A percentile compares a stretch with the other conserved stretches of the same genome.
phyloP scores from a whole-genome alignment of 2,888 invertebrate species.

The Drosophila atripex region DNA sequence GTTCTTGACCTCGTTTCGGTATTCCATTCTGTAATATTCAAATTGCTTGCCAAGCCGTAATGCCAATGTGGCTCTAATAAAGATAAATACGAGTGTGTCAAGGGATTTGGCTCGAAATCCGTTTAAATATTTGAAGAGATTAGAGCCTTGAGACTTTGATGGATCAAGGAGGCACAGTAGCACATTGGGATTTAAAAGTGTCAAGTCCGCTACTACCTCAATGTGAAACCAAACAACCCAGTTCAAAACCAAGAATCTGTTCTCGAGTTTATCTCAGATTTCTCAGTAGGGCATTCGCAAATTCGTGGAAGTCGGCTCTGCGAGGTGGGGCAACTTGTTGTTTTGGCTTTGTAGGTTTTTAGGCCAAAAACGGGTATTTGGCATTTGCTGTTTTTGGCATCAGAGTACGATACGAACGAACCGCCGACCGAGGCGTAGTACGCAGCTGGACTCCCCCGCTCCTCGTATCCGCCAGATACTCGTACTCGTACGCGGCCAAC shows the following conservation, averaged over 20 bases:
- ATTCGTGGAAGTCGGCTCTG: conserved; percentile 52
- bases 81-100: conserved; percentile 22
- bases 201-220: background rate
- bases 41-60: conserved; percentile 15
- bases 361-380: conserved; percentile 71
- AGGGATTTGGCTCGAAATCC: background rate
- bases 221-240: background rate
- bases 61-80: conserved; percentile 8
- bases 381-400: conserved; percentile 51
- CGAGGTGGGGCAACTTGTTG: conserved; percentile 53
- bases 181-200: too few relatives aligned
- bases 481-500: background rate
- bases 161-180: background rate
- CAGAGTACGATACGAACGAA: conserved; percentile 6
- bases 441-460: conserved; percentile 22
- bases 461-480: background rate
- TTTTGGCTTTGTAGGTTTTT: conserved; percentile 65
- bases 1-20: conserved; percentile 34
- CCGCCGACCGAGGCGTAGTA: conserved; percentile 1
- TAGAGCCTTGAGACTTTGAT: background rate
- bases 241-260: background rate
- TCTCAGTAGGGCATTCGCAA: conserved; percentile 22
- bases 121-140: background rate
- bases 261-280: background rate
- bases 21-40: conserved; percentile 29